A percentile compares a stretch with the other conserved stretches of the same genome.
These are phyloP conservation scores for Speoplatyrhinus poulsoni DNA, from an alignment of 2,113 vertebrate genomes.

Conservation along the genomic window DNA sequence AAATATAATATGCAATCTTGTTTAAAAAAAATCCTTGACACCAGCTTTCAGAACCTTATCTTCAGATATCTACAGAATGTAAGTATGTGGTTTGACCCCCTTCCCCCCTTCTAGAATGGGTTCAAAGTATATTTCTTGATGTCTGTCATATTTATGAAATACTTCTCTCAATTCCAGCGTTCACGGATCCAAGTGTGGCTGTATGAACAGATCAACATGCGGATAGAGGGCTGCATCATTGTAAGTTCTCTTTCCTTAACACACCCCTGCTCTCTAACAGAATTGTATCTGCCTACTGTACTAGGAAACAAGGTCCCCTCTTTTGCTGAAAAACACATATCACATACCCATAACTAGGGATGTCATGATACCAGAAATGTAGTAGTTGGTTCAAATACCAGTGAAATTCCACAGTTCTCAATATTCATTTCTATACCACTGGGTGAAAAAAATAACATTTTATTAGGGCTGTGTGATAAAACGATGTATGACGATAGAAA, in stretches of 20 bases:
- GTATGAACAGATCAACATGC: constrained; percentile 98
- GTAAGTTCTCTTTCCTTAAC: constrained; percentile 76
- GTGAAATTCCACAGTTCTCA: too few relatives aligned
- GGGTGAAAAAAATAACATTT: too few relatives aligned
- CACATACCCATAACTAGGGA: too few relatives aligned
- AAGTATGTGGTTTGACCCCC: constrained; percentile 65
- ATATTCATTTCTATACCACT: too few relatives aligned
- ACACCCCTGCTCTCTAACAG: too few relatives aligned
- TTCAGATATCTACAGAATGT: constrained; percentile 98
- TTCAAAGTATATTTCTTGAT: not conserved
- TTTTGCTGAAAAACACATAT: too few relatives aligned
- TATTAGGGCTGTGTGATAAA: too few relatives aligned
- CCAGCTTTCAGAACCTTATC: constrained; percentile 87
- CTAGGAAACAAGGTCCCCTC: not conserved
- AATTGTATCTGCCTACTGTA: too few relatives aligned
- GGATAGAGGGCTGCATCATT: constrained; percentile 98
- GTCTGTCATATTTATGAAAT: not conserved
- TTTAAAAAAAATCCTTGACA: constrained; percentile 72
- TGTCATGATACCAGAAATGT: too few relatives aligned
- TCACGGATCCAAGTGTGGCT: constrained; percentile 98
- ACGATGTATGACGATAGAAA: too few relatives aligned
- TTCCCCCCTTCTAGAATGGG: fast-evolving
- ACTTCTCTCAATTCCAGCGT: constrained; percentile 71
- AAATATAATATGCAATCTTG: not conserved
- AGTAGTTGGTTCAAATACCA: too few relatives aligned